A percentile compares a stretch with the other conserved stretches of the same genome.
Evolutionary conservation across 1,140 invertebrate genomes (phyloP).

Genomic region (Euwallacea similis): DNA sequence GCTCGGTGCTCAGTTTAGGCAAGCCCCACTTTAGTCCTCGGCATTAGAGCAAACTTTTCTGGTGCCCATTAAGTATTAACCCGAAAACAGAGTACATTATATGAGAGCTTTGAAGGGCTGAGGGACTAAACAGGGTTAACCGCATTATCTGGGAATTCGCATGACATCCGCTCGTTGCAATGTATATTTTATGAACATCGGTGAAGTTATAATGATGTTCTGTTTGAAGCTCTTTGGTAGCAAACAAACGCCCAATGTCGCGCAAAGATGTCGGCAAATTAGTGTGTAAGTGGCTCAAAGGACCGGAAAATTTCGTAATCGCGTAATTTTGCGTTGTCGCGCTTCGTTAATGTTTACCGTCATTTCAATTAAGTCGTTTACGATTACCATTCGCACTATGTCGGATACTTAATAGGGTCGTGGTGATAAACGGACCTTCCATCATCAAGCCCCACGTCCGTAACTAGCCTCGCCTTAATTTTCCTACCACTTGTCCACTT

Average conservation of each 20-base stretch:
- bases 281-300: conserved; percentile 9
- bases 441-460: too few relatives aligned
- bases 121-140: conserved; percentile 45
- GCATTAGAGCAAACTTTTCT: too few relatives aligned
- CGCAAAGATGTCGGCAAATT: conserved; percentile 8
- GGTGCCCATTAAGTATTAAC: too few relatives aligned
- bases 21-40: too few relatives aligned
- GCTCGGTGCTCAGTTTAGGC: too few relatives aligned
- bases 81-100: neutral
- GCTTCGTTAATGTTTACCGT: neutral
- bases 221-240: conserved; percentile 9
- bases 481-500: conserved; percentile 5
- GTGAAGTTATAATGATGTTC: conserved; percentile 43
- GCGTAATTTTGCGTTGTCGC: neutral
- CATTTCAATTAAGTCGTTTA: neutral
- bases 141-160: conserved; percentile 43
- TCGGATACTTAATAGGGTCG: neutral
- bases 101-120: conserved; percentile 11
- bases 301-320: neutral
- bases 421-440: too few relatives aligned
- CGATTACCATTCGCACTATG: neutral
- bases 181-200: conserved; percentile 53
- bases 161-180: conserved; percentile 26
- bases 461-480: conserved; percentile 8
- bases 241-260: conserved; percentile 14